A percentile compares a stretch with the other conserved stretches of the same genome.
Conservation (phyloP, 2,888 invertebrate species). For the Drosophila algonquin region DNA sequence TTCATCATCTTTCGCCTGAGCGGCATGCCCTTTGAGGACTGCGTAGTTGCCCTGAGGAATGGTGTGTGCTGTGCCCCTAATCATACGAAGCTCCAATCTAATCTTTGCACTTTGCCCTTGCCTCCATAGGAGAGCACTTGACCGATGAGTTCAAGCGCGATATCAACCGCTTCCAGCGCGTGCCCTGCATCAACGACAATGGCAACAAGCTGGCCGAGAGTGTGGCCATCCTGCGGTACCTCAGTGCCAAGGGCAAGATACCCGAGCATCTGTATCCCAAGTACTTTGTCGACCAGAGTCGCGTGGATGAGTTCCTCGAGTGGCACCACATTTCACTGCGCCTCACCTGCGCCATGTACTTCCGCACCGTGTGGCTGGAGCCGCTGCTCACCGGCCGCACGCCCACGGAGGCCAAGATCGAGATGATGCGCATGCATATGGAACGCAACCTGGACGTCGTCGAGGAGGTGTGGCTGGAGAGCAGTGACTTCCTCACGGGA, state of each 20-base stretch:
- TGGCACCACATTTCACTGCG: conserved; percentile 89
- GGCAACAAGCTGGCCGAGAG: conserved; percentile 89
- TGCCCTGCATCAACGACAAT: conserved; percentile 89
- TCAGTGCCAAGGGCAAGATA: conserved; percentile 80
- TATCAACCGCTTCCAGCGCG: conserved; percentile 87
- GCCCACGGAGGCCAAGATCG: conserved; percentile 83
- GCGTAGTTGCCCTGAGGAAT: conserved; percentile 87
- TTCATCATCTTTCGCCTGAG: conserved; percentile 88
- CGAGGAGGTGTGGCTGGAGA: conserved; percentile 86
- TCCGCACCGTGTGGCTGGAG: conserved; percentile 85
- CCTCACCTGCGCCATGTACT: conserved; percentile 86
- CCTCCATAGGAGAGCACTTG: conserved; percentile 85
- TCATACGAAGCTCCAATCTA: conserved; percentile 12
- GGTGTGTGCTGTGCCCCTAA: conserved; percentile 83
- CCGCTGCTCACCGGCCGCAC: conserved; percentile 85
- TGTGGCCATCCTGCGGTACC: conserved; percentile 87
- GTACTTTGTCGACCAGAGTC: conserved; percentile 86
- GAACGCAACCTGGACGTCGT: conserved; percentile 86
- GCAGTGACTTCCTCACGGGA: conserved; percentile 85
- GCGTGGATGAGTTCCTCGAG: conserved; percentile 89
- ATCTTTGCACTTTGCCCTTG: conserved; percentile 39
- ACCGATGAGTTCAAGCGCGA: conserved; percentile 85
- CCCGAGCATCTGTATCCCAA: conserved; percentile 88
- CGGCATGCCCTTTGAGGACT: conserved; percentile 87
- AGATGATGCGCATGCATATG: conserved; percentile 85